phyloP scores from a whole-genome alignment of 2,888 invertebrate species.

The Phrixothrix hirtus region DNA sequence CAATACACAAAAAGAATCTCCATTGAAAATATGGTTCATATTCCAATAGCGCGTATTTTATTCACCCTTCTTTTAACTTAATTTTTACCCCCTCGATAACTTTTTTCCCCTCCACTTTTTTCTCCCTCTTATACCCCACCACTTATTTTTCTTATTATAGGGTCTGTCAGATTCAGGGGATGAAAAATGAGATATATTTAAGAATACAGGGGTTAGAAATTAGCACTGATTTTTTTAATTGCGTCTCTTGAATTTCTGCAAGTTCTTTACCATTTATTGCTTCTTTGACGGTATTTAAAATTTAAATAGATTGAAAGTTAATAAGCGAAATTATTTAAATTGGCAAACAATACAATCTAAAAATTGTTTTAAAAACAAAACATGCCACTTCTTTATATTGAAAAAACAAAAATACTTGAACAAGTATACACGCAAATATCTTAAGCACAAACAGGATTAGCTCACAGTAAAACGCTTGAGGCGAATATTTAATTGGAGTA shows the following conservation, averaged over 20 bases:
- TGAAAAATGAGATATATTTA: slow-evolving; percentile 35
- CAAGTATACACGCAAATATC: no score
- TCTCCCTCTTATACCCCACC: slow-evolving; percentile 24
- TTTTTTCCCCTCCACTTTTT: slow-evolving; percentile 33
- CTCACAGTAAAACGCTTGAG: no score
- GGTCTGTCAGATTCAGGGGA: slow-evolving; percentile 34
- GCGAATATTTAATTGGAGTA: no score
- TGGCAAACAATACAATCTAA: no score
- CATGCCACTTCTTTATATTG: no score
- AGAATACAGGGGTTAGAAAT: slow-evolving; percentile 30
- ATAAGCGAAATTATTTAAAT: neutral
- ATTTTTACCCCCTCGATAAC: slow-evolving; percentile 36
- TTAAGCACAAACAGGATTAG: no score
- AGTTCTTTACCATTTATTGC: no score
- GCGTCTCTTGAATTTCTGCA: slow-evolving; percentile 5
- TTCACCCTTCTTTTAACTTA: slow-evolving; percentile 35
- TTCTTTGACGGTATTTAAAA: neutral
- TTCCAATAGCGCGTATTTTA: slow-evolving; percentile 34
- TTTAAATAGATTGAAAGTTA: neutral
- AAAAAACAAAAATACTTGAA: no score
- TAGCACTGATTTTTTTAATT: slow-evolving; percentile 31
- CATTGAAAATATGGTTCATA: slow-evolving; percentile 31
- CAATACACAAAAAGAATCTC: slow-evolving; percentile 28
- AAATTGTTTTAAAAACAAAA: no score
- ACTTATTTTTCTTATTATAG: slow-evolving; percentile 34